Conservation (phyloP, 2,888 invertebrate genomes). For the Dryococelus australis region DNA sequence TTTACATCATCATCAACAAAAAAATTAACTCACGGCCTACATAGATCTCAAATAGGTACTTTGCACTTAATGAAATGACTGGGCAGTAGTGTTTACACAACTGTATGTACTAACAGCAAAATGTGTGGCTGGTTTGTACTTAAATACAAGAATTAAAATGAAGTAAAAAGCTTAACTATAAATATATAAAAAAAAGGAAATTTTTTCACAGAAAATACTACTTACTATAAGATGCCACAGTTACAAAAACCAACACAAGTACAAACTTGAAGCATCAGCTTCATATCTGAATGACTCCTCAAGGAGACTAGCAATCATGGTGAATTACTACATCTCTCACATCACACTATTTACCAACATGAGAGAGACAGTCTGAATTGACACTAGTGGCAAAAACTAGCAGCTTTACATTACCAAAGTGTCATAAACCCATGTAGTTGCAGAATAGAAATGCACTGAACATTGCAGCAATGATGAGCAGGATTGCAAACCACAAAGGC, state of each 20-base stretch:
- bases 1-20: no score
- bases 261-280: neutral
- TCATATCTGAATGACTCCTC: neutral
- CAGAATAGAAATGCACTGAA: constrained; percentile 82
- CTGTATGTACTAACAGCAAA: no score
- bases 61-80: no score
- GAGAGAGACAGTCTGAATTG: neutral
- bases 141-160: no score
- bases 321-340: neutral
- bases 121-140: no score
- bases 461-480: constrained; percentile 76
- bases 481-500: constrained; percentile 81
- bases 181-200: no score
- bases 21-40: no score
- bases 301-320: neutral
- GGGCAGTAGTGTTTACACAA: no score
- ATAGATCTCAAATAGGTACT: no score
- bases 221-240: neutral
- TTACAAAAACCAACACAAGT: neutral
- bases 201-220: neutral
- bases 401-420: neutral
- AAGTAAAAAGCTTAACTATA: no score
- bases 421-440: constrained; percentile 78
- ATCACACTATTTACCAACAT: neutral
- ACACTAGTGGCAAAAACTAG: neutral